Conservation (phyloP, 2,113 vertebrate species). For the Myocastor coypus region DNA sequence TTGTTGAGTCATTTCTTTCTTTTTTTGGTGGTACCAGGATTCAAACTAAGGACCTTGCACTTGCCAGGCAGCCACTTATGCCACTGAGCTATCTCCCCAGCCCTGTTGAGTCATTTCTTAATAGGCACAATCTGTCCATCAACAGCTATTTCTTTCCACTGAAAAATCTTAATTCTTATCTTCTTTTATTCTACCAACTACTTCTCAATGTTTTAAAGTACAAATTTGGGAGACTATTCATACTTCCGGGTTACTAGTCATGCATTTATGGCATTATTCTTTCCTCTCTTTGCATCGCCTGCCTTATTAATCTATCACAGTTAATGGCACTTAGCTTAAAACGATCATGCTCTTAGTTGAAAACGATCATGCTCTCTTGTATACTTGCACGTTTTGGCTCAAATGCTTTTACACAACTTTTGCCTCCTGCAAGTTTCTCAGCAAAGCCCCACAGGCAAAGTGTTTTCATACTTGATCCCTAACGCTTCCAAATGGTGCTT, state of each 20-base stretch:
- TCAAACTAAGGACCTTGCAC: no score
- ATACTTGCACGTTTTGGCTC: slow-evolving; percentile 62
- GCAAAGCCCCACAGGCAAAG: slow-evolving; percentile 65
- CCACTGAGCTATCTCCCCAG: no score
- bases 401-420: slow-evolving; percentile 71
- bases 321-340: slow-evolving; percentile 68
- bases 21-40: no score
- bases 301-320: slow-evolving; percentile 61
- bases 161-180: neutral
- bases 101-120: slow-evolving; percentile 24
- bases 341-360: slow-evolving; percentile 37
- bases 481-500: slow-evolving; percentile 69
- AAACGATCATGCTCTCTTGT: slow-evolving; percentile 64
- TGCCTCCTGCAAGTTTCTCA: slow-evolving; percentile 31
- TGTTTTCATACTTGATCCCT: slow-evolving; percentile 71
- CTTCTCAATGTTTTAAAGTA: slow-evolving; percentile 32
- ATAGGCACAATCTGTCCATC: neutral
- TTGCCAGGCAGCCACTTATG: no score
- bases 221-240: slow-evolving; percentile 4
- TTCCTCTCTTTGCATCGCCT: slow-evolving; percentile 21
- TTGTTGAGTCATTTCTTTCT: slow-evolving; percentile 40
- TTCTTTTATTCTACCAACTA: slow-evolving; percentile 18
- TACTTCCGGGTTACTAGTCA: slow-evolving; percentile 42
- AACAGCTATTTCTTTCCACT: slow-evolving; percentile 39
- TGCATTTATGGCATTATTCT: slow-evolving; percentile 28